These are phyloP conservation scores for Neria commutata DNA, from an alignment of 2,888 invertebrate genomes.

Conservation along the genomic window DNA sequence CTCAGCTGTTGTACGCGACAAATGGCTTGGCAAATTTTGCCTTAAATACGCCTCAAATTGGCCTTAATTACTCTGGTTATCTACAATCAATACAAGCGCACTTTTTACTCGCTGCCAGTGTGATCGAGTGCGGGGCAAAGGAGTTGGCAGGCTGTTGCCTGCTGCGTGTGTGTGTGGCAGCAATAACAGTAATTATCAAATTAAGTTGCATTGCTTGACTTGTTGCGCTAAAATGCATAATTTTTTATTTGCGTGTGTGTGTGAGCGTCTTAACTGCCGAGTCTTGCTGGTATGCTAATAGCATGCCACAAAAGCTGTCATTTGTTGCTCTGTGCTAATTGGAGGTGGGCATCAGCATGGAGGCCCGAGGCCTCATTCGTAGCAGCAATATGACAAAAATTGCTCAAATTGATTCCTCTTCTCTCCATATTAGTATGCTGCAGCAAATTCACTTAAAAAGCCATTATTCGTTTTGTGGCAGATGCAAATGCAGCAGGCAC, in stretches of 20 bases:
- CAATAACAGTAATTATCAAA: conserved; percentile 18
- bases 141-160: background rate
- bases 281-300: background rate
- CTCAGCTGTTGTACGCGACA: background rate
- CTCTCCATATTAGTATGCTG: too few species aligned
- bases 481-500: background rate
- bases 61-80: background rate
- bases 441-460: conserved; percentile 21
- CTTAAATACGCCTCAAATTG: background rate
- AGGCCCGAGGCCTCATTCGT: too few species aligned
- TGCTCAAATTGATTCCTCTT: too few species aligned
- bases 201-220: conserved; percentile 4
- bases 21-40: background rate
- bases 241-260: background rate
- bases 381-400: too few species aligned
- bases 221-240: conserved; percentile 8
- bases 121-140: background rate
- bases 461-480: conserved; percentile 14
- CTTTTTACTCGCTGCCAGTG: too few species aligned
- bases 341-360: background rate
- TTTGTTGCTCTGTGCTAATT: background rate
- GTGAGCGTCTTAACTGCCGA: background rate
- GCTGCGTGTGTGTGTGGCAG: background rate
- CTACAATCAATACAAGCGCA: background rate
- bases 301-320: background rate